Evolutionary conservation across 2,113 vertebrate genomes (phyloP).

Genomic region (Oxygymnocypris stewartii): DNA sequence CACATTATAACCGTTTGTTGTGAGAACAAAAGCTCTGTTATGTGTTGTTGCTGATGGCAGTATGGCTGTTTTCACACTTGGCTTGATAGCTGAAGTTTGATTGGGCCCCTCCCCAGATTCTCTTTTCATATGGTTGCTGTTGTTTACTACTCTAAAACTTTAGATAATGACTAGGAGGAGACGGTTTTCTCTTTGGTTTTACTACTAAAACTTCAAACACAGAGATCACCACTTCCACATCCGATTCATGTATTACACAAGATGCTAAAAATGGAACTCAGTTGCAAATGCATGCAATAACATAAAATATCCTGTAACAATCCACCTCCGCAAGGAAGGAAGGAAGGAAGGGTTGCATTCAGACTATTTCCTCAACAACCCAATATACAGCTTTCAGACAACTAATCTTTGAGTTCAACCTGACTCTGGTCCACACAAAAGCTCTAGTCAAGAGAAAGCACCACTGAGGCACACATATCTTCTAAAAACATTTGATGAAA

Average conservation of each 20-base stretch:
- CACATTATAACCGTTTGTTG: too few relatives aligned
- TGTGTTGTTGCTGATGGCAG: not conserved
- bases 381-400: not conserved
- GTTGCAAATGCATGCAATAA: not conserved
- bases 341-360: not conserved
- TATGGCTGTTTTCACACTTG: not conserved
- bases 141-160: not conserved
- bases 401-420: not conserved
- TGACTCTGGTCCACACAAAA: not conserved
- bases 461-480: not conserved
- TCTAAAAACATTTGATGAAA: not conserved
- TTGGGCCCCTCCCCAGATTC: not conserved
- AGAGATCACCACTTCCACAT: not conserved
- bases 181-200: not conserved
- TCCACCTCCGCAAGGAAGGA: not conserved
- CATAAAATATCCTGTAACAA: not conserved
- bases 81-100: not conserved
- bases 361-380: not conserved
- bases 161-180: not conserved
- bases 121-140: not conserved
- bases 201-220: not conserved
- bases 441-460: not conserved
- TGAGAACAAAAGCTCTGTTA: conserved; percentile 4
- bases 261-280: not conserved
- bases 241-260: not conserved